Conservation (phyloP, 1,140 invertebrate species). For the Acromyrmex echinatior region DNA sequence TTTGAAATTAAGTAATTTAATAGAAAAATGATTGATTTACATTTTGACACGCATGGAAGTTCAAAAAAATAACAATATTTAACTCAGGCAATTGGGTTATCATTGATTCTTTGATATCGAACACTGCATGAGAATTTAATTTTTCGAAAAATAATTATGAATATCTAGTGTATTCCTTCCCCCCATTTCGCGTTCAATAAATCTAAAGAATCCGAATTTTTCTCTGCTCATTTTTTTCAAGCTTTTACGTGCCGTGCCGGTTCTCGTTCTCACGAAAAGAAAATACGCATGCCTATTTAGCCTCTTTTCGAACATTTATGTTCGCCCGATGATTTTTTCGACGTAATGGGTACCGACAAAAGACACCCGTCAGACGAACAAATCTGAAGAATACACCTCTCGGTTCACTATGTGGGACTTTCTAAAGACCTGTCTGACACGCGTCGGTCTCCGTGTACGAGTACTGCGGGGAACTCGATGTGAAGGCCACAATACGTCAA, state of each 20-base stretch:
- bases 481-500: slow-evolving; percentile 55
- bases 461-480: slow-evolving; percentile 1
- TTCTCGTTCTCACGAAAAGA: slow-evolving; percentile 17
- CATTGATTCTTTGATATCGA: no score
- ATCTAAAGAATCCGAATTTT: neutral
- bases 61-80: no score
- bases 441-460: slow-evolving; percentile 14
- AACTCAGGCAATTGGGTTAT: no score
- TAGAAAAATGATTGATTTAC: no score
- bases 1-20: no score
- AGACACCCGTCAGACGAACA: slow-evolving; percentile 37
- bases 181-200: neutral
- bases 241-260: neutral
- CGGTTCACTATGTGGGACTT: slow-evolving; percentile 5
- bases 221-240: neutral
- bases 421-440: slow-evolving; percentile 33
- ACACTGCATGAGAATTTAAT: neutral
- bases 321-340: slow-evolving; percentile 36
- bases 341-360: slow-evolving; percentile 47
- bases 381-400: slow-evolving; percentile 34
- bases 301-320: slow-evolving; percentile 13
- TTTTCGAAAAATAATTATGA: neutral
- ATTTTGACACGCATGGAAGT: no score
- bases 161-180: neutral
- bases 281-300: slow-evolving; percentile 8